A percentile compares a stretch with the other conserved stretches of the same genome.
These are phyloP conservation scores for Podilymbus podiceps DNA, from an alignment of 2,113 vertebrate genomes.

Conservation along the genomic window DNA sequence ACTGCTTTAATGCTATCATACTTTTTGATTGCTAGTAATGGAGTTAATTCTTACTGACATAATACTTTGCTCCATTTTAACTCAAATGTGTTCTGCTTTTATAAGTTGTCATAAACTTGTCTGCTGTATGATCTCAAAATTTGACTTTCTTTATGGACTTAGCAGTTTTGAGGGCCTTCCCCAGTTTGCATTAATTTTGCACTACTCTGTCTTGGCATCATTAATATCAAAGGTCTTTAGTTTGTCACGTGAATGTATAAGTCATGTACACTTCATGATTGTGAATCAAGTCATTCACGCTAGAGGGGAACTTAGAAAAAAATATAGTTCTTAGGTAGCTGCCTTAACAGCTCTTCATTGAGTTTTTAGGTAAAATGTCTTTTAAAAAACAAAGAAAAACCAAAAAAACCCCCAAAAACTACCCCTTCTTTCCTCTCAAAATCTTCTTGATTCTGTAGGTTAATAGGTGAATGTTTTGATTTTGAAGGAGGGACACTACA, in stretches of 20 bases:
- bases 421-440: not conserved
- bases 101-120: not conserved
- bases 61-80: not conserved
- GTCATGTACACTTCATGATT: not conserved
- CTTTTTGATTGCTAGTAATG: not conserved
- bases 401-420: too few species aligned
- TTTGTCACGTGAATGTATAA: not conserved
- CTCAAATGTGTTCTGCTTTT: not conserved
- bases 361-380: not conserved
- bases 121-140: not conserved
- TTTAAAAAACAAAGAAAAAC: too few species aligned
- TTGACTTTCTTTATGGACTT: not conserved
- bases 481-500: not conserved
- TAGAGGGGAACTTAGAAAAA: not conserved
- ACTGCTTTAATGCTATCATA: not conserved
- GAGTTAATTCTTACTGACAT: not conserved
- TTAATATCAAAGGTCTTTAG: not conserved
- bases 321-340: not conserved
- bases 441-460: not conserved
- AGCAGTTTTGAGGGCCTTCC: not conserved
- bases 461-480: not conserved
- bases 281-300: not conserved
- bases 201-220: not conserved
- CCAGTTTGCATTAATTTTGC: not conserved
- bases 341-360: not conserved